phyloP scores from a whole-genome alignment of 2,797 vertebrate species.

The Iguana delicatissima region DNA sequence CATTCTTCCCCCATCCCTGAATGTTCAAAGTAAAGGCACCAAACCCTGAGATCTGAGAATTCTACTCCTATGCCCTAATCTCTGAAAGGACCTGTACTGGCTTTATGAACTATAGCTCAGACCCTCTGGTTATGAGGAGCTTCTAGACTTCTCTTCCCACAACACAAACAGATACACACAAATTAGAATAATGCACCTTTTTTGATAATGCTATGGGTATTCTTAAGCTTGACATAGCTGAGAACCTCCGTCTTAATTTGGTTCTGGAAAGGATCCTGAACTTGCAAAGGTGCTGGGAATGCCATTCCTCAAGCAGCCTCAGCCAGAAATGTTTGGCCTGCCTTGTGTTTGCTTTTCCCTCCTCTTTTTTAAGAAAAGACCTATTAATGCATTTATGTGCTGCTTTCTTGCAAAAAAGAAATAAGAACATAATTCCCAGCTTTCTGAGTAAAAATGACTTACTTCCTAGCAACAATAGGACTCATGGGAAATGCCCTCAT shows the following conservation, averaged over 20 bases:
- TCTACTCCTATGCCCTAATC: too few relatives aligned
- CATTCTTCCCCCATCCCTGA: too few relatives aligned
- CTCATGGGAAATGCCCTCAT: background rate
- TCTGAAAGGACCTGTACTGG: too few relatives aligned
- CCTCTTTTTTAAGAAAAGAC: background rate
- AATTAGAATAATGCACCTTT: background rate
- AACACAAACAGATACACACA: too few relatives aligned
- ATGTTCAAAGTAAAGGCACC: too few relatives aligned
- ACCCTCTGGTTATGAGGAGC: too few relatives aligned
- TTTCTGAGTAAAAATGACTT: conserved; percentile 15
- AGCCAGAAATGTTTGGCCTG: conserved; percentile 7
- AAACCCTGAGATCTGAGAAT: too few relatives aligned
- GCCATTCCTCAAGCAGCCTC: background rate
- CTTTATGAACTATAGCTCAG: too few relatives aligned
- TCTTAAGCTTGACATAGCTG: too few relatives aligned
- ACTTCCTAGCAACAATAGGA: conserved; percentile 13
- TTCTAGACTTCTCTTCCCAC: too few relatives aligned
- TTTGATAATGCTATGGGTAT: too few relatives aligned
- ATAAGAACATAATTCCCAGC: conserved; percentile 12
- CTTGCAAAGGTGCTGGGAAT: background rate
- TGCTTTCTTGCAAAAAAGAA: background rate
- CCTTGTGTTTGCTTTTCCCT: background rate
- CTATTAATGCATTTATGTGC: conserved; percentile 8
- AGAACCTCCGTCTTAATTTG: too few relatives aligned
- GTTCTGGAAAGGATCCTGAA: background rate